Conservation (phyloP, 2,888 invertebrate genomes). For the Acleris holmiana region DNA sequence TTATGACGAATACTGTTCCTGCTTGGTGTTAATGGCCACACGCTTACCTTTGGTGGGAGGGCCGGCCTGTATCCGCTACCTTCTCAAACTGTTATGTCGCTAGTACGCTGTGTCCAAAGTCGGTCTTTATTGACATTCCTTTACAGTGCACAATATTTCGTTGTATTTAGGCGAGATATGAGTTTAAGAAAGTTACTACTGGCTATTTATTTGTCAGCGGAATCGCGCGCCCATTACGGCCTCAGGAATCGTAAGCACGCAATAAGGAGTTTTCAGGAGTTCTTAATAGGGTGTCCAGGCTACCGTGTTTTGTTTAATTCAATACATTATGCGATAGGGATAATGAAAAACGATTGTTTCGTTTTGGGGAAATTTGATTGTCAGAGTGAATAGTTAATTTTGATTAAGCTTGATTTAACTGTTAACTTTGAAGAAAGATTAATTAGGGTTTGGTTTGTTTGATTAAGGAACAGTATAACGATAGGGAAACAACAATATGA, state of each 20-base stretch:
- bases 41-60: constrained; percentile 60
- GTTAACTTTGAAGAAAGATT: not conserved
- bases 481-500: not conserved
- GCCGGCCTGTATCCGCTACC: constrained; percentile 56
- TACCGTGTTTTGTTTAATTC: constrained; percentile 40
- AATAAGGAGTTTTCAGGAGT: constrained; percentile 69
- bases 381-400: not conserved
- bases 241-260: constrained; percentile 70
- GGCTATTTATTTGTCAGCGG: constrained; percentile 76
- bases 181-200: too few relatives aligned
- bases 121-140: too few relatives aligned
- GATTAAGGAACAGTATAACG: too few relatives aligned
- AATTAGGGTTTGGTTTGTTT: too few relatives aligned
- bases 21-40: constrained; percentile 47
- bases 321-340: constrained; percentile 9
- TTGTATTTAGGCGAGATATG: too few relatives aligned
- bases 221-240: constrained; percentile 74
- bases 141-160: too few relatives aligned
- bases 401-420: not conserved
- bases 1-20: constrained; percentile 19
- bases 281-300: constrained; percentile 52
- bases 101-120: too few relatives aligned
- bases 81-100: too few relatives aligned
- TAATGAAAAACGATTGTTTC: constrained; percentile 7
- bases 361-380: constrained; percentile 1